Base-by-base conservation (phyloP, 1,140 invertebrate genomes). In the Drosophila asahinai region DNA sequence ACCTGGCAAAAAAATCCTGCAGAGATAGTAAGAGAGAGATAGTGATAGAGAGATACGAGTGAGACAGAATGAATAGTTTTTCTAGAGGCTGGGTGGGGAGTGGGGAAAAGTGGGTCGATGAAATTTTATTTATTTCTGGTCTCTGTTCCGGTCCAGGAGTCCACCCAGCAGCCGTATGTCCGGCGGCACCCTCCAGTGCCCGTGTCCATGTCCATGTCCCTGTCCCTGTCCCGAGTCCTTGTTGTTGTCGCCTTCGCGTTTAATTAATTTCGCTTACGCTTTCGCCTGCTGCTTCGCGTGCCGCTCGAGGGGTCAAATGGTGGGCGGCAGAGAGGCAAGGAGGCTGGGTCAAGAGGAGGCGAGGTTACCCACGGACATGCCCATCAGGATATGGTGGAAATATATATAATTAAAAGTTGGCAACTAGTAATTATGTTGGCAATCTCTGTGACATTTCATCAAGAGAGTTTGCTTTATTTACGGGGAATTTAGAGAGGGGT, bases 211-310 rank as follows among this genome's bases (percentile, higher is more conserved):
- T 42, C 36, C n/a, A 6, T 25, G 12, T 25, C 22, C 2, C 17
- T 65, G 22, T 42, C 36, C n/a, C 9, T 25, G 12, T 25, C 22
- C 2, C 17, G 36, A 36, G 51, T 42, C 9, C 33, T 52, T 68
- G 47, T 68, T 68, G 67, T 61, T 71, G 55, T 70, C 72, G 63
- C 75, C 57, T 68, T 80, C 67, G 64, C 63, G 61, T 86, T 87
- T 86, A 86, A 86, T 86, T 86, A 86, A 86, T 86, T 86, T 86
- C 61, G 62, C 79, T 77, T 65, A 59, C 47, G 54, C 55, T 79
- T 64, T 64, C 64, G 43, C 49, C 17, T 52, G 60, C 60, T 68
- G 66, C 38, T 81, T 76, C 74, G 75, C 64, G 72, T 67, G 38
- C 25, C 36, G 42, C 38, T 42, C 14, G 48, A 22, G 43, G 62